Conservation (phyloP, 2,797 vertebrate species). For the Hoplostethus mediterraneus region DNA sequence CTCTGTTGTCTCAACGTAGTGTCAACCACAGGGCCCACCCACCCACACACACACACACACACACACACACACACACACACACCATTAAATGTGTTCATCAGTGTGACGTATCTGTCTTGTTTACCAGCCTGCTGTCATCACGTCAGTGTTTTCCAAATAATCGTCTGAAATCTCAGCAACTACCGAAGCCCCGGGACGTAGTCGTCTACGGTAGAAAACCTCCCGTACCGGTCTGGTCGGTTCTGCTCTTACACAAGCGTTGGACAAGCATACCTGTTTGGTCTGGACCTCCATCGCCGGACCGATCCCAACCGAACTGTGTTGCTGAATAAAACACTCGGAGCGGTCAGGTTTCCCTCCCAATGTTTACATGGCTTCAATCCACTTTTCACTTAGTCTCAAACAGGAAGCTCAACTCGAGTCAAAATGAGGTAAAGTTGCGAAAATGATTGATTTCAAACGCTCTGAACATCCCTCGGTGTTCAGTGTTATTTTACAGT, state of each 20-base stretch:
- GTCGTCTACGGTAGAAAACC: not conserved
- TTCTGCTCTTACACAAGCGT: not conserved
- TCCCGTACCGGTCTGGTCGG: not conserved
- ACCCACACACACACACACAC: constrained; percentile 3
- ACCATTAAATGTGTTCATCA: not conserved
- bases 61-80: constrained; percentile 5
- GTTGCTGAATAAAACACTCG: constrained; percentile 17
- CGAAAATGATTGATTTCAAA: constrained; percentile 24
- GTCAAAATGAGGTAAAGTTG: not conserved
- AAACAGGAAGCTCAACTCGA: not conserved
- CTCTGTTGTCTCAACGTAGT: not conserved
- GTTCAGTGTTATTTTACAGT: constrained; percentile 36
- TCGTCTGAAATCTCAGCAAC: constrained; percentile 1
- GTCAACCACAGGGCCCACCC: constrained; percentile 21
- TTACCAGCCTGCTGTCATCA: constrained; percentile 10
- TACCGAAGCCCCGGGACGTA: not conserved
- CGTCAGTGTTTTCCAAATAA: not conserved
- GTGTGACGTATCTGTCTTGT: constrained; percentile 4
- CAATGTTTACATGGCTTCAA: constrained; percentile 6
- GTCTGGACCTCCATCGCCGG: not conserved
- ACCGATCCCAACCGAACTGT: not conserved
- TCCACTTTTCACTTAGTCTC: not conserved
- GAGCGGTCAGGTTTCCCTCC: constrained; percentile 5
- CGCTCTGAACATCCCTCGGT: constrained; percentile 15
- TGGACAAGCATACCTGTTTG: not conserved